Percentiles rank a stretch among this genome's conserved stretches.
phyloP scores from a whole-genome alignment of 2,888 invertebrate genomes.

The Cybosia mesomella region DNA sequence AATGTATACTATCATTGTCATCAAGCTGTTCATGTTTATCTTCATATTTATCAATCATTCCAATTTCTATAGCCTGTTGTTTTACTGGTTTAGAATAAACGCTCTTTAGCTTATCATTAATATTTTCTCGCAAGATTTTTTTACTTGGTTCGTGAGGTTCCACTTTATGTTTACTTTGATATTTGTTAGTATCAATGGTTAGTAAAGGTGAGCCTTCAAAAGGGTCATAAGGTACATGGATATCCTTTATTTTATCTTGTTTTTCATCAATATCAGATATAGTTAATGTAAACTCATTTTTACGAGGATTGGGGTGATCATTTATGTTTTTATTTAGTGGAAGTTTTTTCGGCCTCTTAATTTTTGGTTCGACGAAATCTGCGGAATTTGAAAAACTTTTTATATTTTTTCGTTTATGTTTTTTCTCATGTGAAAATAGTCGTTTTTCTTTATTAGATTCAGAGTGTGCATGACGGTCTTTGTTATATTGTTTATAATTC shows the following conservation, averaged over 20 bases:
- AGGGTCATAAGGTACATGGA: background rate
- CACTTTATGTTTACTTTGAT: background rate
- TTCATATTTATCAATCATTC: background rate
- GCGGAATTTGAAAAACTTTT: background rate
- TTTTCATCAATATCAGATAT: constrained; percentile 1
- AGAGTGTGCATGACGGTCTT: background rate
- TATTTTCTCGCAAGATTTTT: background rate
- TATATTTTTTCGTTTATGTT: background rate
- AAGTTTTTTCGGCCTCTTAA: background rate
- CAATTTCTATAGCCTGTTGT: constrained; percentile 3
- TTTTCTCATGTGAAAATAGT: background rate
- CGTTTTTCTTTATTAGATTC: background rate
- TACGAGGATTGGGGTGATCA: background rate
- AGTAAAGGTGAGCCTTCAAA: background rate
- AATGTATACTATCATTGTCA: background rate
- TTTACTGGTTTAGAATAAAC: background rate
- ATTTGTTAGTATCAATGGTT: background rate
- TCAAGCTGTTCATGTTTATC: background rate
- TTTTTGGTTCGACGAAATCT: background rate
- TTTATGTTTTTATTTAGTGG: background rate
- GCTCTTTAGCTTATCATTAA: background rate
- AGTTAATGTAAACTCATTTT: constrained; percentile 1
- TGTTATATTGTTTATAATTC: background rate
- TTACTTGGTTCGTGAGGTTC: background rate
- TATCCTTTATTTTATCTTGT: background rate